A percentile compares a stretch with the other conserved stretches of the same genome.
Evolutionary conservation across 2,888 invertebrate genomes (phyloP).

Genomic region (Rhagophthalmus giganteus): DNA sequence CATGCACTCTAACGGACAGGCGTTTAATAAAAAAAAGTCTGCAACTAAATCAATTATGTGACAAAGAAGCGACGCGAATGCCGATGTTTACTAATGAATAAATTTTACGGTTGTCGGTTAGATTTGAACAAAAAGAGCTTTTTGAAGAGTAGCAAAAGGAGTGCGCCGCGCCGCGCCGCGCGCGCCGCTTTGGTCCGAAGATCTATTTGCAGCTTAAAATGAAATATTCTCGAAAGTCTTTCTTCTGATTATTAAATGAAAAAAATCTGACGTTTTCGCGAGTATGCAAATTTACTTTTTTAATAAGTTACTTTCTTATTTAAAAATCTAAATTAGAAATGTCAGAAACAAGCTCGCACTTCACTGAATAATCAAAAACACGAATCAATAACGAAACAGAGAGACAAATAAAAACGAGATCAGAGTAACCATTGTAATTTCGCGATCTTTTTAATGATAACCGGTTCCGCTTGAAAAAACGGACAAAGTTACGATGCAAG

Average conservation of each 20-base stretch:
- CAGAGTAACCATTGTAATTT: neutral
- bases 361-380: slow-evolving; percentile 1
- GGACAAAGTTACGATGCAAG: no score
- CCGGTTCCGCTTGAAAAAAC: no score
- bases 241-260: neutral
- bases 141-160: slow-evolving; percentile 16
- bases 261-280: slow-evolving; percentile 1
- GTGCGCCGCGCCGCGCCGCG: no score
- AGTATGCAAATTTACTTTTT: slow-evolving; percentile 6
- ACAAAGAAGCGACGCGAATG: slow-evolving; percentile 30
- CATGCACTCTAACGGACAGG: slow-evolving; percentile 16
- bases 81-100: slow-evolving; percentile 32
- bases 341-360: slow-evolving; percentile 5
- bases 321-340: slow-evolving; percentile 9
- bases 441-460: no score
- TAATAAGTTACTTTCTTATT: slow-evolving; percentile 3
- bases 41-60: slow-evolving; percentile 32
- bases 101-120: slow-evolving; percentile 32
- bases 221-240: neutral
- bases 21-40: slow-evolving; percentile 24
- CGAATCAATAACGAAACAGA: neutral
- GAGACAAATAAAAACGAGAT: neutral
- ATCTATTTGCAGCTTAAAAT: slow-evolving; percentile 2
- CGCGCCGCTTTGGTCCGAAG: slow-evolving; percentile 7
- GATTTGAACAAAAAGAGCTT: slow-evolving; percentile 26